Evolutionary conservation across 92 coral and sea anemone genomes (phyloP), one percentile per base, ranked within the genome.

Genomic region (Epizoanthus illoricatus): DNA sequence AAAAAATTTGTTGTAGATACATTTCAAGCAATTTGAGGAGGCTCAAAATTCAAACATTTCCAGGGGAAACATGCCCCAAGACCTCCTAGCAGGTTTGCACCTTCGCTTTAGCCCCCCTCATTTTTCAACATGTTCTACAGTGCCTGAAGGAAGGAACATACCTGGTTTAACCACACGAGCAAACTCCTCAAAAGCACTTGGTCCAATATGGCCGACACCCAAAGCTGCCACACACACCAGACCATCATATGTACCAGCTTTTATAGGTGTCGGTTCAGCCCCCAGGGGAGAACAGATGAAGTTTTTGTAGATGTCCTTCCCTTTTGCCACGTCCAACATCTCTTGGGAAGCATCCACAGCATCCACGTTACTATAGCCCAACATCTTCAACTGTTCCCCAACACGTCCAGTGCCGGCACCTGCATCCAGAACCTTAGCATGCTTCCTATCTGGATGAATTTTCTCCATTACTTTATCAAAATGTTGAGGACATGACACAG

Each of bases 281-380:
- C 85, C 85, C 23, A 87, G 64, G 7, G 90, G 81, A 28, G 85
- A 83, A 28, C 65, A 84, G 4, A 87, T 41, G 59, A 87, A 20
- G 76, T 84, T 87, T 28, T 83, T 61, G 80, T 87, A 87, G 58
- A 87, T 75, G 11, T 85, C 87, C 20, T 86, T 87, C 36, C 78
- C 17, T 21, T 84, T 83, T 16, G 90, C 90, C 23, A 79, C 82
- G 39, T 76, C 86, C 69, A 87, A 76, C 71, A 86, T 87, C 56
- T 87, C 90, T 64, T 78, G 47, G 5, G 85, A 83, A 2, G 85
- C 90, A 58, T 86, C 85, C 57, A 87, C 49, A 1, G 90, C 90
- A 61, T 87, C 90, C 1, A 87, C 84, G 39, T 79, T 87, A 18
- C 63, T 78, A 79, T 87, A 87, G 8, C 90, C 90, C 73, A 87